phyloP scores from a whole-genome alignment of 2,113 vertebrate species.

The Rhadina sibilatrix region DNA sequence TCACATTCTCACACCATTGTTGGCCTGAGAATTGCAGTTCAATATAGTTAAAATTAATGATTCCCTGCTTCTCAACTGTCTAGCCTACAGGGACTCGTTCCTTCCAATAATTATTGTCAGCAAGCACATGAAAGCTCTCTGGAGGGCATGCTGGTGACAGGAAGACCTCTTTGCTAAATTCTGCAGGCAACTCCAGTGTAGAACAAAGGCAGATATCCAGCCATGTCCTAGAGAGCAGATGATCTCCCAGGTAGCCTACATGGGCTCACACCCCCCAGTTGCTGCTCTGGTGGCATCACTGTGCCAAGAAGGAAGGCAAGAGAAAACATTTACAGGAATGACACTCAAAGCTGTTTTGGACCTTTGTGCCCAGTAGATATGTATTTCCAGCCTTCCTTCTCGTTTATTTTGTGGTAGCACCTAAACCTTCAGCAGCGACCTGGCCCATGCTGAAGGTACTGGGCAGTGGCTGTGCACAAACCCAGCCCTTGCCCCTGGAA shows the following conservation, averaged over 20 bases:
- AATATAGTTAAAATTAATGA: conserved; percentile 46
- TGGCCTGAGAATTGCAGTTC: conserved; percentile 38
- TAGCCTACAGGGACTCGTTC: background rate
- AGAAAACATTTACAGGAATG: background rate
- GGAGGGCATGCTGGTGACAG: background rate
- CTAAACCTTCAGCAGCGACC: background rate
- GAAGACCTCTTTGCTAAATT: background rate
- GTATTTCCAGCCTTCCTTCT: background rate
- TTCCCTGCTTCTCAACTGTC: background rate
- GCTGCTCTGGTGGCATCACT: background rate
- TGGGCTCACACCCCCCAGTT: background rate
- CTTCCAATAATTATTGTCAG: conserved; percentile 19
- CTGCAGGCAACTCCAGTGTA: background rate
- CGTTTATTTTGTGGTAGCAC: background rate
- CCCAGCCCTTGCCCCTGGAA: background rate
- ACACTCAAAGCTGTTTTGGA: background rate
- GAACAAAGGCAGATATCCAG: background rate
- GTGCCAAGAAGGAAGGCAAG: background rate
- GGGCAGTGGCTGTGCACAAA: background rate
- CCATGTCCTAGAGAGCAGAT: background rate
- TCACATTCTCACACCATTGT: background rate
- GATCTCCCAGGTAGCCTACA: background rate
- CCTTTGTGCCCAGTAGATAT: background rate
- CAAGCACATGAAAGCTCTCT: background rate
- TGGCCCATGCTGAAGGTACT: background rate